Base-by-base conservation (phyloP, 2,113 vertebrate species). In the Tupaia tana region DNA sequence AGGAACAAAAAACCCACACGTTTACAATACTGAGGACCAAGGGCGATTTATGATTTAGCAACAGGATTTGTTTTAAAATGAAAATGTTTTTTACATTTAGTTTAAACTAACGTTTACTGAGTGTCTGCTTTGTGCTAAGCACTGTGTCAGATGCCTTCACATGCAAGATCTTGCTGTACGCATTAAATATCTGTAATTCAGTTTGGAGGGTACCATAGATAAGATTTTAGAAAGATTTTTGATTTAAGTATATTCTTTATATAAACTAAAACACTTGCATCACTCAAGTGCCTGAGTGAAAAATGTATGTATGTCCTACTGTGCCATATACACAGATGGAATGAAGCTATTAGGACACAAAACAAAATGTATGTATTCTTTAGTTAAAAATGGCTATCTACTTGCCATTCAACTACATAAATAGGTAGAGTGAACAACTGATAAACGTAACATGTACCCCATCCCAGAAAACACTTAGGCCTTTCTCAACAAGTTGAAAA, bases 251-350 rank as follows among this genome's bases (percentile, higher is more conserved):
- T 79, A 88, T 43, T 52, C 95, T 94, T 78, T 31, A 84, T 14
- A 66, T 86, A 87, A 69, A n/a, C 84, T 94, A 89, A 79, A 86
- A 91, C 59, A 69, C 29, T 95, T 94, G 96, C 96, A 95, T 93
- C 83, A 64, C 24, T 95, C 71, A 95, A 96, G 52, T 64, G 80
- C 63, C 91, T 34, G 7, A 59, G n/a, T 69, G 85, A 96, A 92
- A 73, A 78, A 4, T 0, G 43, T 43, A 43, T 43, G 43, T 56
- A 80, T 25, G 74, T 64, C 78, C 91, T 88, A 8, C 8, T 89
- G 87, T 88, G 75, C 81, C 96, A 66, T 70, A 0, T 9, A 84
- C 82, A 95, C 70, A 86, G 94, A 95, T 20, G 90, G 96, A 0
- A 88, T 29, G 64, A 93, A 95, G 90, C 77, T 78, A 54, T 61